Base-by-base conservation (phyloP, 1,140 invertebrate genomes). In the Drosophila truncata region DNA sequence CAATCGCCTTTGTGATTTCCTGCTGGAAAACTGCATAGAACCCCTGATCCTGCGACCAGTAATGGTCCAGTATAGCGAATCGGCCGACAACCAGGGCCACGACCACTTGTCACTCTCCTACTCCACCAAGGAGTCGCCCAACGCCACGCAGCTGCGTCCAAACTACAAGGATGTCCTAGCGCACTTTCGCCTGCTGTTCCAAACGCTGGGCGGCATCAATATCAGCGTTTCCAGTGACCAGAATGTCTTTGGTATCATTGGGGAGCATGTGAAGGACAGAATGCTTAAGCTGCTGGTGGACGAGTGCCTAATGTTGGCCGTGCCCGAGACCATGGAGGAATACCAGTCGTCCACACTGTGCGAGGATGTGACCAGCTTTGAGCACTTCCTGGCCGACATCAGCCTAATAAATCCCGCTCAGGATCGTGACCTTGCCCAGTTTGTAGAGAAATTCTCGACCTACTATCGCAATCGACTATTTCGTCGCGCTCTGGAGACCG, bases 381-480 rank as follows among this genome's bases (percentile, higher is more conserved):
- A 97, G 82, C 92, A 94, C 37, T 94, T 94, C 60, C 93, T 98
- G 42, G 81, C 94, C 20, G 90, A 94, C 65, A 93, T 94, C 37
- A 62, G 64, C 80, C 63, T 93, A 2, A 83, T 92, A 2, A 78
- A 86, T 74, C 71, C 93, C 4, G 90, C 93, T 3, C 83, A 93
- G 20, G 93, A 95, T 49, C 91, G 93, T 18, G 93, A 94, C 2
- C 91, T 96, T 13, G 82, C 95, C 7, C 94, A 96, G 46, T 98
- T 97, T 91, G 94, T 95, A 4, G 94, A 95, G 31, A 96, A 97
- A 93, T 95, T 98, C 41, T 96, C 98, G 85, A 93, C 95, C 8
- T 93, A 97, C 25, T 98, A 97, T 93, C 95, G 96, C 37, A 95
- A 96, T 76, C 97, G 97, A 91, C 96, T 96, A 59, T 96, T 96